Conservation (phyloP, 1,140 invertebrate species). For the Eubasilissa regina region DNA sequence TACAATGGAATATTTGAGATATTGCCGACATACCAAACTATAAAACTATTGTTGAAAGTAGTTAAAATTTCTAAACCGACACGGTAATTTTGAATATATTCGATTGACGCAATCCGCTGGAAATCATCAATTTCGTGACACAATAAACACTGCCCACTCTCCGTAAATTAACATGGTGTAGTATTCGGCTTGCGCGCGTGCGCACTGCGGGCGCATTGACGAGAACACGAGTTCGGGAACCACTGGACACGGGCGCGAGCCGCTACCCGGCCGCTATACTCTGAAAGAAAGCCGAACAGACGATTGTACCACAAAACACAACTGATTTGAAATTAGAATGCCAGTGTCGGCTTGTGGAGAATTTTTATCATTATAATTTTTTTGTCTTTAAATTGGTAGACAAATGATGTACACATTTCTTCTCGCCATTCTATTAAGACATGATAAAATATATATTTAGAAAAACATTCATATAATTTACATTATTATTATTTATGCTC, state of each 20-base stretch:
- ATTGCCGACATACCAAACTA: too few species aligned
- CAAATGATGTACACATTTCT: too few species aligned
- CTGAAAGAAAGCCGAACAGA: conserved; percentile 33
- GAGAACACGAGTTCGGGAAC: background rate
- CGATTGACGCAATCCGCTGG: background rate
- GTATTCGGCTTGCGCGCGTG: background rate
- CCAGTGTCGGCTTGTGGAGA: conserved; percentile 24
- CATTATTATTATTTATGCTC: too few species aligned
- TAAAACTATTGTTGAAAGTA: too few species aligned
- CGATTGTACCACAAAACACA: conserved; percentile 24
- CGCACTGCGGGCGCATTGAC: background rate
- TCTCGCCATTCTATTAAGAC: too few species aligned
- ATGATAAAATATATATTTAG: too few species aligned
- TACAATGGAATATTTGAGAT: too few species aligned
- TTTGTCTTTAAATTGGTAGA: too few species aligned
- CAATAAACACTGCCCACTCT: conserved; percentile 29
- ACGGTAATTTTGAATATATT: too few species aligned
- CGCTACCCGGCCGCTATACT: background rate
- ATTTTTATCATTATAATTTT: too few species aligned
- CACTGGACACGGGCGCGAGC: background rate
- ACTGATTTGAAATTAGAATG: conserved; percentile 40
- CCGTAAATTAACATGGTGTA: conserved; percentile 20
- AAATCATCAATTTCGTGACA: conserved; percentile 9
- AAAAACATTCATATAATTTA: too few species aligned
- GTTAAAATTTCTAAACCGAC: too few species aligned